Evolutionary conservation across 2,888 invertebrate genomes (phyloP).

Genomic region (Nymphalis c-album): DNA sequence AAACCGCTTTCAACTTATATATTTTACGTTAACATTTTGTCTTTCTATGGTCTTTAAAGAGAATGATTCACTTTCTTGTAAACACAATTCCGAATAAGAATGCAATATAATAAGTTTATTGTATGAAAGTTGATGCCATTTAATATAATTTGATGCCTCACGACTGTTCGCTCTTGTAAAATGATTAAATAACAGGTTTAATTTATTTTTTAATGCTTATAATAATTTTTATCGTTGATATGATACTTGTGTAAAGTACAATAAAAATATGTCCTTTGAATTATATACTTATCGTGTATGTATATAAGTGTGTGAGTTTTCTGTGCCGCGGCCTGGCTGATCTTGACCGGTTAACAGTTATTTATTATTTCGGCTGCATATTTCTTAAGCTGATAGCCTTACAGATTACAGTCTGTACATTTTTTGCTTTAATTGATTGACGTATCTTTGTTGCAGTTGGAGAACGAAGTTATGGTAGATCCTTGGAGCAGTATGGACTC

Average conservation of each 20-base stretch:
- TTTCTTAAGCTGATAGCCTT: constrained; percentile 57
- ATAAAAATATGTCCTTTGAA: neutral
- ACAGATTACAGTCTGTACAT: constrained; percentile 36
- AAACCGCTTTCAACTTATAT: neutral
- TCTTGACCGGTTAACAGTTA: constrained; percentile 60
- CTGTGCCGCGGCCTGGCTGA: constrained; percentile 29
- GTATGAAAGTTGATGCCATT: constrained; percentile 46
- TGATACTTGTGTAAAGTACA: neutral
- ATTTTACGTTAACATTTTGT: constrained; percentile 8
- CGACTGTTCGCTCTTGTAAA: constrained; percentile 45
- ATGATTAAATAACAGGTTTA: constrained; percentile 7
- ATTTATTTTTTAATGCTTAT: constrained; percentile 4
- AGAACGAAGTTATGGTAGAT: constrained; percentile 81
- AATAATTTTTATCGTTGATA: neutral
- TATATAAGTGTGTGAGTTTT: constrained; percentile 14
- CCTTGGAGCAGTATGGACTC: constrained; percentile 82
- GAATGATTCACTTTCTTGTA: constrained; percentile 37
- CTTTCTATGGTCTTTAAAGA: constrained; percentile 7
- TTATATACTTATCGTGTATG: neutral
- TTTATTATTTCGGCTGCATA: constrained; percentile 53
- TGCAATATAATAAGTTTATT: constrained; percentile 33
- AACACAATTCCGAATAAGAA: constrained; percentile 33
- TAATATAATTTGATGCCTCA: constrained; percentile 36
- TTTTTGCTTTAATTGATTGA: constrained; percentile 47
- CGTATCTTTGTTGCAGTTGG: constrained; percentile 75